These are phyloP conservation scores for Hozukius guyotensis DNA, from an alignment of 2,797 vertebrate genomes.

Conservation along the genomic window DNA sequence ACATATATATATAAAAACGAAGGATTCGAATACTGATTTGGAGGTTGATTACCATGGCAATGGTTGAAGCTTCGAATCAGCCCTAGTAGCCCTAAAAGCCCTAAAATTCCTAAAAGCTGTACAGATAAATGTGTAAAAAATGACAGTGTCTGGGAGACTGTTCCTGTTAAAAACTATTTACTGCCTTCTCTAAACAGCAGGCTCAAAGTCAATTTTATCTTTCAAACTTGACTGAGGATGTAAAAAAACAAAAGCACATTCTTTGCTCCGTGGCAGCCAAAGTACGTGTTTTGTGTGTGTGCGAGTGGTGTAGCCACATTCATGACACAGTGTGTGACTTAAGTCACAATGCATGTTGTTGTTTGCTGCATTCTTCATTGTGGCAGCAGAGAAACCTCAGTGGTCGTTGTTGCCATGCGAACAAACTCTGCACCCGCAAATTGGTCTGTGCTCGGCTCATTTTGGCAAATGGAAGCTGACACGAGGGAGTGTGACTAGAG, in stretches of 20 bases:
- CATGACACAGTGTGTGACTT: conserved; percentile 51
- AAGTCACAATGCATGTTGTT: conserved; percentile 55
- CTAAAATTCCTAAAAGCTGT: neutral
- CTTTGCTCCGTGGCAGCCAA: conserved; percentile 46
- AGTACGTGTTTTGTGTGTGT: conserved; percentile 19
- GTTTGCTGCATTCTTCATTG: conserved; percentile 65
- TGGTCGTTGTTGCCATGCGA: conserved; percentile 44
- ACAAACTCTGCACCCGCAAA: conserved; percentile 40
- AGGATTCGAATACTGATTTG: too few relatives aligned
- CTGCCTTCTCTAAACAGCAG: conserved; percentile 23
- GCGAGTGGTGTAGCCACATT: conserved; percentile 25
- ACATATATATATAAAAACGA: too few relatives aligned
- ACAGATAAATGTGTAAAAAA: conserved; percentile 15
- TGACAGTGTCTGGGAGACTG: conserved; percentile 1
- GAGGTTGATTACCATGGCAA: too few relatives aligned
- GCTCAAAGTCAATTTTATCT: conserved; percentile 24
- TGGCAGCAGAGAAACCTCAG: conserved; percentile 54
- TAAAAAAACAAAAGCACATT: conserved; percentile 58
- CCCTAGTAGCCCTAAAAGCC: neutral
- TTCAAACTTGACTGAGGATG: conserved; percentile 42
- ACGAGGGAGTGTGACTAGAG: neutral
- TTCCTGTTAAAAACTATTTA: conserved; percentile 35
- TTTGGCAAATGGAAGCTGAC: conserved; percentile 36
- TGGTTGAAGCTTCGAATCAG: too few relatives aligned
- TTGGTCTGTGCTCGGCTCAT: conserved; percentile 2